A percentile compares a stretch with the other conserved stretches of the same genome.
These are phyloP conservation scores for Apostichopus californicus DNA, from an alignment of 35 echinoderm and acorn worm species.

Conservation along the genomic window DNA sequence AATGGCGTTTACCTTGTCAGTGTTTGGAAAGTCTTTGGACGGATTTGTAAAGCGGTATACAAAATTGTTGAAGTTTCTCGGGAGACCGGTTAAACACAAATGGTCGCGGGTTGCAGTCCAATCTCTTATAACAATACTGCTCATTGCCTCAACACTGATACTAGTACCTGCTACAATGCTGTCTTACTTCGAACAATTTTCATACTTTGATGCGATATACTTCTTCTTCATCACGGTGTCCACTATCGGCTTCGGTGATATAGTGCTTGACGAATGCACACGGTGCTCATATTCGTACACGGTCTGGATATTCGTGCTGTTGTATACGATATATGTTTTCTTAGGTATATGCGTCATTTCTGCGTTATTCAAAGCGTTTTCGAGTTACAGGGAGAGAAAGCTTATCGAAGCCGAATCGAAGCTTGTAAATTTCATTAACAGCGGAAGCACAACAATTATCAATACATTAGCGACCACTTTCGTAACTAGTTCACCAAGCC, in stretches of 20 bases:
- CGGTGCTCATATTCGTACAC: too few species aligned
- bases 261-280: slow-evolving; percentile 54
- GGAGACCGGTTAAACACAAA: not conserved
- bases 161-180: slow-evolving; percentile 64
- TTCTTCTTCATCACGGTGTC: slow-evolving; percentile 96
- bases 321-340: too few species aligned
- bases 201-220: slow-evolving; percentile 89
- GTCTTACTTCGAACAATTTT: slow-evolving; percentile 69
- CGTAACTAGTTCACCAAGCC: not conserved
- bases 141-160: slow-evolving; percentile 11
- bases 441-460: not conserved
- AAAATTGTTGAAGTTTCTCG: not conserved
- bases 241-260: slow-evolving; percentile 94
- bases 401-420: not conserved
- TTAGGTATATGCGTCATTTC: too few species aligned
- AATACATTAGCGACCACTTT: not conserved
- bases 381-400: not conserved
- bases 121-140: not conserved
- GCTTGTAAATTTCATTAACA: not conserved
- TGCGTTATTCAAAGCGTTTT: too few species aligned
- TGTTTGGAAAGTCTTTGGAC: slow-evolving; percentile 61
- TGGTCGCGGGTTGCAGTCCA: not conserved
- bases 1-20: slow-evolving; percentile 67
- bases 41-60: not conserved
- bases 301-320: too few species aligned